A percentile compares a stretch with the other conserved stretches of the same genome.
These are phyloP conservation scores for Trichacis sp. DNA, from an alignment of 2,888 invertebrate genomes.

Conservation along the genomic window DNA sequence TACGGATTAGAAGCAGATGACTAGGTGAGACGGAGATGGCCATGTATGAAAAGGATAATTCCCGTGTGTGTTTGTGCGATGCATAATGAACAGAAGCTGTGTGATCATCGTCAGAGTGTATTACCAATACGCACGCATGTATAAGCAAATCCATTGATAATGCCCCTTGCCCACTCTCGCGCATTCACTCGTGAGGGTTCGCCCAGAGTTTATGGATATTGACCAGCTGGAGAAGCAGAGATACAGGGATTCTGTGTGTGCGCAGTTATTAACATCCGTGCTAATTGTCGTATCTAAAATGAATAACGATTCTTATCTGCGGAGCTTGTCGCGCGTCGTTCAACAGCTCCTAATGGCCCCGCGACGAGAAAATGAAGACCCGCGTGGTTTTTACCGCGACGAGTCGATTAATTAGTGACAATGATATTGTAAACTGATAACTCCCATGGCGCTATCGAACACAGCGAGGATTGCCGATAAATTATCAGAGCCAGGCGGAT, in stretches of 20 bases:
- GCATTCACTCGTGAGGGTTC: conserved; percentile 44
- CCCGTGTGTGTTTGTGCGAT: too few species aligned
- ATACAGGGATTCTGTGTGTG: conserved; percentile 1
- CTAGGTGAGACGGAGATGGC: too few species aligned
- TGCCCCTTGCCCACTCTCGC: conserved; percentile 50
- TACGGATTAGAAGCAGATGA: too few species aligned
- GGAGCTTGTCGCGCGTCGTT: too few species aligned
- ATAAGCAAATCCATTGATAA: conserved; percentile 55
- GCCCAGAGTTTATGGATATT: conserved; percentile 52
- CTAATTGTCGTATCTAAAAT: conserved; percentile 7
- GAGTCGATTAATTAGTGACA: background rate
- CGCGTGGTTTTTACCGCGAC: background rate
- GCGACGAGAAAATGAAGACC: background rate
- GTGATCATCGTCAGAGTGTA: background rate
- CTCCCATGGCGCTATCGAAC: background rate
- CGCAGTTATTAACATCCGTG: background rate
- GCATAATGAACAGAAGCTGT: conserved; percentile 16
- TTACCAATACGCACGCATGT: conserved; percentile 25
- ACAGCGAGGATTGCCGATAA: background rate
- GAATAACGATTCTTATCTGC: background rate
- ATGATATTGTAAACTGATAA: background rate
- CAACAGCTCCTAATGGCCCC: too few species aligned
- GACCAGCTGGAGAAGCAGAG: conserved; percentile 26
- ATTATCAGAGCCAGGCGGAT: background rate
- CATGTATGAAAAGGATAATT: too few species aligned